Evolutionary conservation across 2,888 invertebrate species (phyloP).

Genomic region (Trichopoda pennipes): DNA sequence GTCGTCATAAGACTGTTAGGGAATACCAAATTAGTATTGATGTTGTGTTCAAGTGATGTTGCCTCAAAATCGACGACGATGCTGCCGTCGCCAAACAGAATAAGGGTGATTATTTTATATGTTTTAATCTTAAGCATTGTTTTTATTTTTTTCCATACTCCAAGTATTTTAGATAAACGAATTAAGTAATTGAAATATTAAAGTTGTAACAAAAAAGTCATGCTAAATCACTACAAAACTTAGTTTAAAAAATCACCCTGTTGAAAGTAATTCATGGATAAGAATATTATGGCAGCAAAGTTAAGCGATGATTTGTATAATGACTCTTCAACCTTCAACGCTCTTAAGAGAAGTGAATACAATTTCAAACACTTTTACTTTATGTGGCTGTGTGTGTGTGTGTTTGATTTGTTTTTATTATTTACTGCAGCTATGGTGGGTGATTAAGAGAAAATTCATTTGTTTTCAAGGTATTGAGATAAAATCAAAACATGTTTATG

Average conservation of each 20-base stretch:
- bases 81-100: too few relatives aligned
- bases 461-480: slow-evolving; percentile 41
- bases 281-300: slow-evolving; percentile 20
- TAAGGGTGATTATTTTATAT: too few relatives aligned
- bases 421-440: neutral
- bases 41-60: too few relatives aligned
- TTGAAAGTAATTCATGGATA: neutral
- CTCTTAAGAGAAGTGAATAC: slow-evolving; percentile 22
- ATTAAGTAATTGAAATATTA: too few relatives aligned
- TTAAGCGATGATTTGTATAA: slow-evolving; percentile 24
- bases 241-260: neutral
- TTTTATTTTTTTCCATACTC: too few relatives aligned
- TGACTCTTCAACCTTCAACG: neutral
- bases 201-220: too few relatives aligned
- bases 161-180: too few relatives aligned
- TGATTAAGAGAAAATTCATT: slow-evolving; percentile 52
- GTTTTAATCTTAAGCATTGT: too few relatives aligned
- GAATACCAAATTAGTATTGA: too few relatives aligned
- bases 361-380: slow-evolving; percentile 38
- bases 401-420: neutral
- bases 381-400: too few relatives aligned
- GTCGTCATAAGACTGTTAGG: too few relatives aligned
- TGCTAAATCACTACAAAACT: neutral
- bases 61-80: too few relatives aligned
- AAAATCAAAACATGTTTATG: neutral